Evolutionary conservation across 2,797 vertebrate genomes (phyloP).

Genomic region (Chloroceryle inda): DNA sequence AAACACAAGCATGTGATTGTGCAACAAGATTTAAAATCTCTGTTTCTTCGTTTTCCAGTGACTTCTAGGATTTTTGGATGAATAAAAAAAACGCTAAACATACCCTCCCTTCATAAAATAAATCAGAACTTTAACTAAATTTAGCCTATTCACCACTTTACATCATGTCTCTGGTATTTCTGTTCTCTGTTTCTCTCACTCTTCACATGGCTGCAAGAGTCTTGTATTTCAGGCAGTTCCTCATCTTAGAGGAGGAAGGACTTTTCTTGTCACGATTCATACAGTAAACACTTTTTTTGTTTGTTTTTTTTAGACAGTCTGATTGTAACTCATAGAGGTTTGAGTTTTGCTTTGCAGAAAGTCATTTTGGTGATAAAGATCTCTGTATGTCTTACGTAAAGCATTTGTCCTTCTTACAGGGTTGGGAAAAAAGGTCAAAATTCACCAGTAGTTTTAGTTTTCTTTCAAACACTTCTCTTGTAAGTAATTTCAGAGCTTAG

Average conservation of each 20-base stretch:
- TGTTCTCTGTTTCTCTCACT: neutral
- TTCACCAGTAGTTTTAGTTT: neutral
- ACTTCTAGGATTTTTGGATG: neutral
- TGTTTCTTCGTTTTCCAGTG: neutral
- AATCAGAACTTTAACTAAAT: neutral
- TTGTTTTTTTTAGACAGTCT: neutral
- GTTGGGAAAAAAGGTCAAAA: neutral
- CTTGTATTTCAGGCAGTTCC: conserved; percentile 17
- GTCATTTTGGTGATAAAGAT: neutral
- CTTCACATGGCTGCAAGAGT: neutral
- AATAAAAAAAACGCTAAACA: neutral
- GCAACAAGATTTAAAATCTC: neutral
- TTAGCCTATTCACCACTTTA: neutral
- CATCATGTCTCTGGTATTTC: neutral
- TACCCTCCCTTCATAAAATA: neutral
- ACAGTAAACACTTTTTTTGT: neutral
- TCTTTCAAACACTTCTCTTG: neutral
- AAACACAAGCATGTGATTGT: neutral
- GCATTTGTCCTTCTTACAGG: neutral
- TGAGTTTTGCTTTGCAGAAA: neutral
- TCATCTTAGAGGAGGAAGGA: neutral
- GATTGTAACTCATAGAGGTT: rapidly evolving
- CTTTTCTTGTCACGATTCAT: neutral
- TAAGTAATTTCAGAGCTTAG: neutral
- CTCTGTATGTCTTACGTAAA: neutral